Conservation (phyloP, 2,888 invertebrate species). For the Drosophila kanekoi region DNA sequence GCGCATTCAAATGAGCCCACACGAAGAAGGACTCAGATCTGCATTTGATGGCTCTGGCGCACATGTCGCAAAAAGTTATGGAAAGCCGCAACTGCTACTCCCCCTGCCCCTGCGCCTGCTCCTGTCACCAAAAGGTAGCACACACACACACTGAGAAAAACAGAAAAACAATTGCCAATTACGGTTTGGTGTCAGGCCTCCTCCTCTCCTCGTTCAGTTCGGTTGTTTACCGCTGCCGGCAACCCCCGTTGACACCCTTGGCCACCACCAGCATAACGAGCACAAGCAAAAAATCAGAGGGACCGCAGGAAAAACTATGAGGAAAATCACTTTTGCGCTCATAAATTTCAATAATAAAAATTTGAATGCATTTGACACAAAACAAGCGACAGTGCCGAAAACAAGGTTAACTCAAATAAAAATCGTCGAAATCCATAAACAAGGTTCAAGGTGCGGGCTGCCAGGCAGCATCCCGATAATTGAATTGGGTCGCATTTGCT, state of each 20-base stretch:
- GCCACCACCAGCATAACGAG: conserved; percentile 66
- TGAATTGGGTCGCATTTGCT: conserved; percentile 60
- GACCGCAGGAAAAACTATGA: conserved; percentile 65
- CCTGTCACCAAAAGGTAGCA: conserved; percentile 47
- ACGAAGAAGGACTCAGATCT: conserved; percentile 38
- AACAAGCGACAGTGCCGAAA: conserved; percentile 58
- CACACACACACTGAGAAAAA: conserved; percentile 25
- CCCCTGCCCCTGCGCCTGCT: too few species aligned
- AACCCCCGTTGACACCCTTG: conserved; percentile 42
- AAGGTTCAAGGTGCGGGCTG: conserved; percentile 72
- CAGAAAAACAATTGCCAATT: conserved; percentile 79
- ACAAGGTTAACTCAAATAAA: conserved; percentile 76
- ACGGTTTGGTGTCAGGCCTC: conserved; percentile 46
- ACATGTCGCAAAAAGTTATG: conserved; percentile 66
- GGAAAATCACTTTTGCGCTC: conserved; percentile 80
- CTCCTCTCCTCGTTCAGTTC: conserved; percentile 27
- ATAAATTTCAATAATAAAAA: conserved; percentile 82
- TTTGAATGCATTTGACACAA: conserved; percentile 78
- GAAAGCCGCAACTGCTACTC: conserved; percentile 12
- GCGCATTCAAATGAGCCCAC: conserved; percentile 54
- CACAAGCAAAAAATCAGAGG: conserved; percentile 16
- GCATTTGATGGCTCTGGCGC: conserved; percentile 64
- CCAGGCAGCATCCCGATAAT: conserved; percentile 51
- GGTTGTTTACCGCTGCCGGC: conserved; percentile 51
- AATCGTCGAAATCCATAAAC: conserved; percentile 69